Base-by-base conservation (phyloP, 2,888 invertebrate genomes). In the Xestia sexstrigata region DNA sequence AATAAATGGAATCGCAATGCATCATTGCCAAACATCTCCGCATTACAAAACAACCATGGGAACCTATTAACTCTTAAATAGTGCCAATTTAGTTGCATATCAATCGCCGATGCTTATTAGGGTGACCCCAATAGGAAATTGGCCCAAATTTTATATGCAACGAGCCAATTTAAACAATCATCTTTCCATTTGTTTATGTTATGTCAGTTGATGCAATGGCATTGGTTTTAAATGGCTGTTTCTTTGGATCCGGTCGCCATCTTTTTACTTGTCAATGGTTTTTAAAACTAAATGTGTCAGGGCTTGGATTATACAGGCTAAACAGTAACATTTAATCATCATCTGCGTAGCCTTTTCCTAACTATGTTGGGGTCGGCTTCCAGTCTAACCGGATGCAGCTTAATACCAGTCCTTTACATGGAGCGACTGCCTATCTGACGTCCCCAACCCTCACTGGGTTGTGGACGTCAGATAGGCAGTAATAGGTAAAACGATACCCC, bases 111-210 rank as follows among this genome's bases (percentile, higher is more conserved):
- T 72, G 47, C 55, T 62, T 58, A 85, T 82, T 76, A 72, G 2
- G 5, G 8, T 70, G 84, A 76, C 84, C 84, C 58, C 26, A 72
- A 76, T 84, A 60, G 0, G 72, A 78, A 39, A 82, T 79, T 84
- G 84, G 72, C 82, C 82, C 70, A 77, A 85, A 84, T 84, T 74
- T 76, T 74, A 68, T 66, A 74, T 85, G 84, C 85, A 85, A 47
- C 69, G 11, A 52, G 17, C 55, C 85, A 85, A 74, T 84, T 81
- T 26, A 84, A 66, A 1, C 79, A 82, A 84, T 85, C 76, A 79
- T 49, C 52, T 45, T 42, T 15, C 76, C 45, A 85, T 79, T 63
- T 74, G 55, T 76, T 65, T 15, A 20, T 69, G 4, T 81, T 69
- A 74, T 69, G 65, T 60, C 82, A 66, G 35, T 79, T 82, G 63